phyloP scores from a whole-genome alignment of 1,140 invertebrate genomes.

The Rhagoletis zephyria region DNA sequence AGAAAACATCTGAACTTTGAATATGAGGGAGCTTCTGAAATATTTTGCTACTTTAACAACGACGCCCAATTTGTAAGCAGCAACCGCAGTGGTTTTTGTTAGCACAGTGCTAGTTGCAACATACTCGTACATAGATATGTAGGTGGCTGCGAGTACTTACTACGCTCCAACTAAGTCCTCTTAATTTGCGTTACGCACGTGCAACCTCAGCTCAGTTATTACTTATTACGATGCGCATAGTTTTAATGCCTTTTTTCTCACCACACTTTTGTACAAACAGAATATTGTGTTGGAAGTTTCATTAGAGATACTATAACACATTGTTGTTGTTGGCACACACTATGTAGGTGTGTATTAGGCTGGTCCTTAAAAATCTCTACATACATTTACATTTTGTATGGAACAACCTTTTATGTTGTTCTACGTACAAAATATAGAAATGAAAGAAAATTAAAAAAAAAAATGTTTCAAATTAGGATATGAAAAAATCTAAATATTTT shows the following conservation, averaged over 20 bases:
- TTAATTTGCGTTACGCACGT: constrained; percentile 16
- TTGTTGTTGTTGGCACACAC: background rate
- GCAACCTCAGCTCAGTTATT: background rate
- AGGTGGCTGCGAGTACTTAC: background rate
- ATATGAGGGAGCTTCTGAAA: background rate
- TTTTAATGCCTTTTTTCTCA: background rate
- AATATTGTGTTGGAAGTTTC: background rate
- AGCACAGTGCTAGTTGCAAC: too few relatives aligned
- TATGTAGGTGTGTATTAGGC: too few relatives aligned
- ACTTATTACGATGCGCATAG: background rate
- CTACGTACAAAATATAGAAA: too few relatives aligned
- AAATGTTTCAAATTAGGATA: too few relatives aligned
- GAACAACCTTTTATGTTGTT: too few relatives aligned
- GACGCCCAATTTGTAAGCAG: too few relatives aligned
- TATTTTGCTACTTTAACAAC: background rate
- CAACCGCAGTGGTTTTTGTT: too few relatives aligned
- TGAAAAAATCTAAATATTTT: too few relatives aligned
- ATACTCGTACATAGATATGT: background rate
- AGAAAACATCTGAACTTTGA: background rate
- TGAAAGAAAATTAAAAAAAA: too few relatives aligned
- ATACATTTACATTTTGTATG: too few relatives aligned
- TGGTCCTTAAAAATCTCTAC: too few relatives aligned
- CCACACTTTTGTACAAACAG: background rate
- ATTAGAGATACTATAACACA: background rate
- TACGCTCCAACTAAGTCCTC: background rate